A percentile compares a stretch with the other conserved stretches of the same genome.
phyloP scores from a whole-genome alignment of 2,113 vertebrate genomes.

The Phyllostomus discolor region DNA sequence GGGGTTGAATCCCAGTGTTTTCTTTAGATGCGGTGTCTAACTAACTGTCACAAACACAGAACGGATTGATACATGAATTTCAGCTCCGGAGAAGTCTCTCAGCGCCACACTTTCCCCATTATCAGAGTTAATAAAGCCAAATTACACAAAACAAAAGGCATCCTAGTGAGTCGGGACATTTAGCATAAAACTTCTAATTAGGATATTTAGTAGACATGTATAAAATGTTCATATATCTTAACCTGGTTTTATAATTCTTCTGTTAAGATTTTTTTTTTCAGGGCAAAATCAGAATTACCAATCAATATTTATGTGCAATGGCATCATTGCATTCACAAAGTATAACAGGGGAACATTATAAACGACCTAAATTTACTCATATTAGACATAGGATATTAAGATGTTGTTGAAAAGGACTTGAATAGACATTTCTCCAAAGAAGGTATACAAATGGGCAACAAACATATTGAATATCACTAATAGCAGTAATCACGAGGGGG shows the following conservation, averaged over 20 bases:
- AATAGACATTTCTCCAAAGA: background rate
- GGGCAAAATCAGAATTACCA: background rate
- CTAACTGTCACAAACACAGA: background rate
- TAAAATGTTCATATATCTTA: background rate
- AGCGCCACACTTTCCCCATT: background rate
- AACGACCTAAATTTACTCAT: background rate
- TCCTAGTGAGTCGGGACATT: background rate
- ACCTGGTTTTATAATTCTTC: background rate
- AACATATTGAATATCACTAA: background rate
- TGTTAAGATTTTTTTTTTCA: background rate
- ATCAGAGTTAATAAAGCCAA: background rate
- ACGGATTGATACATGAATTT: background rate
- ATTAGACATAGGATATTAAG: background rate
- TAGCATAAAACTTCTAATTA: background rate
- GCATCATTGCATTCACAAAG: background rate
- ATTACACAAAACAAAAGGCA: background rate
- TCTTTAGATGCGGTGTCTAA: background rate
- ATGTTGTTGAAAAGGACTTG: background rate
- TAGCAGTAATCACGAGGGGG: too few relatives aligned
- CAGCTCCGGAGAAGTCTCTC: background rate
- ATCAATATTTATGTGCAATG: background rate
- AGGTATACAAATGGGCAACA: background rate
- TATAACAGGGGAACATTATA: background rate
- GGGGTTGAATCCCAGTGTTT: background rate
- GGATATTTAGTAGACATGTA: background rate